phyloP scores from a whole-genome alignment of 2,113 vertebrate species.

The Amblyopsis rosae region DNA sequence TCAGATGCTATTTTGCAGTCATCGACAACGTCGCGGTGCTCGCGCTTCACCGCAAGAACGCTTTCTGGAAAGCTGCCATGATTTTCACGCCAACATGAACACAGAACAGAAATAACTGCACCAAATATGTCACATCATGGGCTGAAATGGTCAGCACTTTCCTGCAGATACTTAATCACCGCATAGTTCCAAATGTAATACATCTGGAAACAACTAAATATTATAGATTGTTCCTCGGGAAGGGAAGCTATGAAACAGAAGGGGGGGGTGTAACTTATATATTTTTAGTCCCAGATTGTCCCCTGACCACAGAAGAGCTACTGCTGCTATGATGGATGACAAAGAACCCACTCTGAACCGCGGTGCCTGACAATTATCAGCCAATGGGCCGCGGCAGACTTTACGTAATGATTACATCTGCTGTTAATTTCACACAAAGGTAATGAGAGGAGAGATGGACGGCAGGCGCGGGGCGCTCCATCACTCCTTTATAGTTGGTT shows the following conservation, averaged over 20 bases:
- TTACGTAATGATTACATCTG: constrained; percentile 74
- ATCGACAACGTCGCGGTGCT: constrained; percentile 26
- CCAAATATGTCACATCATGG: constrained; percentile 69
- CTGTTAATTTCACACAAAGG: constrained; percentile 75
- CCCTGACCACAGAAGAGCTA: constrained; percentile 58
- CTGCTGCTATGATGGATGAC: constrained; percentile 66
- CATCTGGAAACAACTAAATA: constrained; percentile 69
- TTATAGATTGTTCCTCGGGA: constrained; percentile 63
- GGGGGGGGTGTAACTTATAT: constrained; percentile 57
- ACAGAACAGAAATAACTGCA: constrained; percentile 66
- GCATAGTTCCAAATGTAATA: constrained; percentile 68
- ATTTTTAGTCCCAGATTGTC: constrained; percentile 55
- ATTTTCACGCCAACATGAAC: constrained; percentile 47
- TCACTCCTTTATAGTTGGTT: constrained; percentile 77
- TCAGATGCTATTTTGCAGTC: constrained; percentile 48
- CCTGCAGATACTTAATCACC: constrained; percentile 64
- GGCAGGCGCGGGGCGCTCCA: constrained; percentile 67
- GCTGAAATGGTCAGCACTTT: constrained; percentile 74
- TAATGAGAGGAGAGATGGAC: constrained; percentile 80
- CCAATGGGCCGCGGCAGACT: constrained; percentile 70
- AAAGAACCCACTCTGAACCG: constrained; percentile 63
- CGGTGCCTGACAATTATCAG: constrained; percentile 69
- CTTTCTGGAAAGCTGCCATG: constrained; percentile 38
- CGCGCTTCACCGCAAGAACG: constrained; percentile 43
- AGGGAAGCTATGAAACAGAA: constrained; percentile 56